Evolutionary conservation across 2,888 invertebrate species (phyloP).

Genomic region (Ophion ellenae): DNA sequence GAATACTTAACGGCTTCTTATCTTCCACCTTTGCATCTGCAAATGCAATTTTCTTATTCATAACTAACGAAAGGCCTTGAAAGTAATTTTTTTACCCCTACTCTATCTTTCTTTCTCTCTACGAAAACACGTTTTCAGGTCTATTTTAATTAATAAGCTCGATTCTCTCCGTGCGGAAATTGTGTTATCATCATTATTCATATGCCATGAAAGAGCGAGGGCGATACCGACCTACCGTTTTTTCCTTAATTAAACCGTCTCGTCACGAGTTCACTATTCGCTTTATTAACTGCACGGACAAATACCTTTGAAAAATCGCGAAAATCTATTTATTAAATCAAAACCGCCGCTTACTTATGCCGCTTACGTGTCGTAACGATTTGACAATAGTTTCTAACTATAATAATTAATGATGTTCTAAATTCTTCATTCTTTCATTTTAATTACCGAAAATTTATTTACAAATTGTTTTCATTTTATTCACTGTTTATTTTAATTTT

Average conservation of each 20-base stretch:
- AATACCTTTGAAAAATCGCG: not conserved
- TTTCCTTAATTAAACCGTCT: not conserved
- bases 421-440: not conserved
- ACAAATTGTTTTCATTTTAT: too few species aligned
- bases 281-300: not conserved
- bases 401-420: not conserved
- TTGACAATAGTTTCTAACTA: not conserved
- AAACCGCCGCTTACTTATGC: not conserved
- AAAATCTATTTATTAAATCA: not conserved
- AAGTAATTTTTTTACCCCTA: conserved; percentile 5
- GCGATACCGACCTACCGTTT: not conserved
- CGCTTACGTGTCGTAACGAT: too few species aligned
- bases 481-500: too few species aligned
- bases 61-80: conserved; percentile 45
- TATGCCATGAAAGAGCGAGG: not conserved
- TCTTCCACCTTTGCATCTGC: conserved; percentile 1
- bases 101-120: not conserved
- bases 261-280: not conserved
- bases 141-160: conserved; percentile 39
- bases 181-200: conserved; percentile 5
- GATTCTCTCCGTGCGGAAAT: not conserved
- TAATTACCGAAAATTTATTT: too few species aligned
- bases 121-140: not conserved
- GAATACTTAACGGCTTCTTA: conserved; percentile 38
- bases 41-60: conserved; percentile 49